Evolutionary conservation across 35 echinoderm and acorn worm genomes (phyloP).

Genomic region (Apostichopus parvimensis): DNA sequence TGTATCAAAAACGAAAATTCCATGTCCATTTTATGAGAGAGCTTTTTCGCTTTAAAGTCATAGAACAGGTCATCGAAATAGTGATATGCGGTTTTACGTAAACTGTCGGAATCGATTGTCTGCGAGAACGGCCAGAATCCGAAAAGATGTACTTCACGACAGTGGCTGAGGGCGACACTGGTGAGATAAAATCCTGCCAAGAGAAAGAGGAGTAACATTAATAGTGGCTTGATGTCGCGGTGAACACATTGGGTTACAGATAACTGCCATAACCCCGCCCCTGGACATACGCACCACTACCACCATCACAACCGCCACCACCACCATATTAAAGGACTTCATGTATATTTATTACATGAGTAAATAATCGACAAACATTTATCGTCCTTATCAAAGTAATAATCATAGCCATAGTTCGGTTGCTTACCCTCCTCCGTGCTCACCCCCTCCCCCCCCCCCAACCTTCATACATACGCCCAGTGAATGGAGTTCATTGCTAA

Average conservation of each 20-base stretch:
- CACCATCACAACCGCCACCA: too few relatives aligned
- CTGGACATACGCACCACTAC: too few relatives aligned
- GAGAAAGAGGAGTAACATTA: not conserved
- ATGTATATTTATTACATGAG: too few relatives aligned
- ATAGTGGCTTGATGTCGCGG: not conserved
- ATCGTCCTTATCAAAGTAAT: too few relatives aligned
- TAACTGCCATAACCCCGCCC: too few relatives aligned
- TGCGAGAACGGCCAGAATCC: constrained; percentile 82
- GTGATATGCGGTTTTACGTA: constrained; percentile 10
- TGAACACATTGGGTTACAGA: too few relatives aligned
- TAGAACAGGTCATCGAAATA: constrained; percentile 55
- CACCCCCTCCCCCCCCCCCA: not conserved
- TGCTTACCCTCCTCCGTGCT: not conserved
- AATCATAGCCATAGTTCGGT: too few relatives aligned
- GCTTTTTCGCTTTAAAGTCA: constrained; percentile 7
- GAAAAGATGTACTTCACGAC: constrained; percentile 80
- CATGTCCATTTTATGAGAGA: constrained; percentile 21
- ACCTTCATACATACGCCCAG: too few relatives aligned
- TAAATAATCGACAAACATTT: too few relatives aligned
- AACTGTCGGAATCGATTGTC: not conserved
- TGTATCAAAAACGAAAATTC: constrained; percentile 56
- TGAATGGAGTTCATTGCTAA: too few relatives aligned
- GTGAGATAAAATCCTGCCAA: constrained; percentile 71
- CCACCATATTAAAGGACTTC: too few relatives aligned
- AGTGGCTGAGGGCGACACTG: constrained; percentile 60